Base-by-base conservation (phyloP, 2,113 vertebrate genomes). In the Brienomyrus longianalis region DNA sequence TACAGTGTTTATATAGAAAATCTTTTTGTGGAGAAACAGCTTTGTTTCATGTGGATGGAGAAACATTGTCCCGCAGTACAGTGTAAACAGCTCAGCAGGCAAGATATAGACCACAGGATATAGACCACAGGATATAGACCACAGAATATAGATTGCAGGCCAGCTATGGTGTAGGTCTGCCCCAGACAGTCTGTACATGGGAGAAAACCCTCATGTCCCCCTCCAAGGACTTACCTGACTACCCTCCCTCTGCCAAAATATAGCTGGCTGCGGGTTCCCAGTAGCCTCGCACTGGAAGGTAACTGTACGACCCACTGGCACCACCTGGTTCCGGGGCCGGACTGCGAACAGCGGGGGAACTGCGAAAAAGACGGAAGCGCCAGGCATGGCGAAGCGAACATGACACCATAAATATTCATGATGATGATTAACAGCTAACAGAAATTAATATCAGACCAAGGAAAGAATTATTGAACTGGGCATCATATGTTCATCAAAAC, bases 221-320 rank as follows among this genome's bases (percentile, higher is more conserved):
- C 70, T 11, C 31, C 15, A 15, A 77, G 5, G 35, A 77, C 70
- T 94, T 96, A 99, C 98, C 98, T 99, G 98, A 94, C 98, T 99
- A 90, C 98, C 98, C 90, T 99, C 98, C 91, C 97, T 96, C 92
- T 98, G 94, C 98, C 98, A 99, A 94, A 99, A 99, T 94, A 99
- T 99, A 92, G 98, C 98, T 62, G 98, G 98, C 91, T 99, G 98
- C 88, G 98, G 98, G 90, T 99, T 99, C 90, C 98, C 98, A 0
- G 98, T 99, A 56, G 98, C 98, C 93, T 99, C 98, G 50, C 98
- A 99, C 93, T 98, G 98, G 94, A 99, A 99, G 87, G 98, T 99
- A 91, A 99, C 98, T 0, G 98, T 99, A 90, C 98, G 96, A 88
- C 98, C 98, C 93, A 99, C 95, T 0, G 97, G 98, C 91, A 97